Base-by-base conservation (phyloP, 2,113 vertebrate genomes). In the Pampusana beccarii region DNA sequence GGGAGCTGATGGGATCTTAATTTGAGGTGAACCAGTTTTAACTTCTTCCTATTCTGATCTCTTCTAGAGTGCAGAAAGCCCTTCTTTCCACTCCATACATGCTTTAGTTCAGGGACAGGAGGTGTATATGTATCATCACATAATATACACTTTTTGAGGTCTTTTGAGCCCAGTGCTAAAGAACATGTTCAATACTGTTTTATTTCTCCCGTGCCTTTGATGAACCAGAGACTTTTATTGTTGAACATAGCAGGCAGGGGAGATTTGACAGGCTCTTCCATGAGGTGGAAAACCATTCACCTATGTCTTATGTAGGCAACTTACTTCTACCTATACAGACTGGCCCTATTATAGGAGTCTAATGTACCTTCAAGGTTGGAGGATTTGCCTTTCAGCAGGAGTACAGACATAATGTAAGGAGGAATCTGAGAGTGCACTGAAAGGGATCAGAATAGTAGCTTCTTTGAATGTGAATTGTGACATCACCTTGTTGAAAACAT, bases 361-460 rank as follows among this genome's bases (percentile, higher is more conserved):
- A 71, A 34, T 0, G 0, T 11, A 21, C 3, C 5, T 8, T 56
- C 14, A 34, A 38, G 6, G 44, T 11, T 84, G 54, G 46, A 80
- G 7, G 1, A 2, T 33, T 90, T 86, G 34, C 9, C 25, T 81
- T 7, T 51, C 7, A 16, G 15, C 2, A 16, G 11, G 9, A 66
- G 13, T 50, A 54, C 17, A 48, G 13, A 33, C 14, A 40, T 34
- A 53, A 46, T 1, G 3, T 14, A 54, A 69, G 9, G 23, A 56
- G 14, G 25, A 80, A 69, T 11, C 19, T 46, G 16, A 69, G 13
- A 15, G 3, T 42, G 16, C 23, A 34, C 16, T 84, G 33, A 77
- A 82, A 54, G 4, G 18, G 9, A 3, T n/a, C 1, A 5, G 38
- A 65, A 87, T 4, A 2, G 1, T 46, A 34, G 2, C 9, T 73